Evolutionary conservation across 2,797 vertebrate genomes (phyloP).

Genomic region (Halcyon chelicuti): DNA sequence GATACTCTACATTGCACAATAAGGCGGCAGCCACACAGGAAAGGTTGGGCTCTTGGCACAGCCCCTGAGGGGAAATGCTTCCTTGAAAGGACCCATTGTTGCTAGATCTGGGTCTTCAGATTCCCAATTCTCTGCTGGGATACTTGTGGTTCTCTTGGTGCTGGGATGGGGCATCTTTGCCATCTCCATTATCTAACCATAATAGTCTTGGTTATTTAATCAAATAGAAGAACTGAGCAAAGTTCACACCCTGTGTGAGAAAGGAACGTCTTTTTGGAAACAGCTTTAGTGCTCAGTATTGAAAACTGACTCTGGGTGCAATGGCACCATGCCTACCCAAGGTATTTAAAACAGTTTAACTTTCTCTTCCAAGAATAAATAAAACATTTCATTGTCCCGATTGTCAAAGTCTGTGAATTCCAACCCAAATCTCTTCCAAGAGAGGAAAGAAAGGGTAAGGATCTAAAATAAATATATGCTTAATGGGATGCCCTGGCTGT

Average conservation of each 20-base stretch:
- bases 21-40: conserved; percentile 70
- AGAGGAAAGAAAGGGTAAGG: neutral
- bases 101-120: conserved; percentile 44
- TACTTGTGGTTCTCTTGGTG: neutral
- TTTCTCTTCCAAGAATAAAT: conserved; percentile 35
- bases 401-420: conserved; percentile 16
- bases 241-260: neutral
- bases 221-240: neutral
- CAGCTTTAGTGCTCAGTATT: neutral
- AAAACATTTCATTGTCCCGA: neutral
- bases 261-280: neutral
- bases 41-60: conserved; percentile 71
- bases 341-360: neutral
- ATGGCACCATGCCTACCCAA: neutral
- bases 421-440: neutral
- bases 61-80: conserved; percentile 70
- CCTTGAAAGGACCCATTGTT: conserved; percentile 71
- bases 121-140: neutral
- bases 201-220: conserved; percentile 16
- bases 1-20: conserved; percentile 60
- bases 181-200: conserved; percentile 22
- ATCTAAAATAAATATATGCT: neutral
- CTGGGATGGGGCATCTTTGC: conserved; percentile 42
- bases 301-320: neutral
- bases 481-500: neutral